Base-by-base conservation (phyloP, 2,888 invertebrate genomes). In the Mechanitis messenoides region DNA sequence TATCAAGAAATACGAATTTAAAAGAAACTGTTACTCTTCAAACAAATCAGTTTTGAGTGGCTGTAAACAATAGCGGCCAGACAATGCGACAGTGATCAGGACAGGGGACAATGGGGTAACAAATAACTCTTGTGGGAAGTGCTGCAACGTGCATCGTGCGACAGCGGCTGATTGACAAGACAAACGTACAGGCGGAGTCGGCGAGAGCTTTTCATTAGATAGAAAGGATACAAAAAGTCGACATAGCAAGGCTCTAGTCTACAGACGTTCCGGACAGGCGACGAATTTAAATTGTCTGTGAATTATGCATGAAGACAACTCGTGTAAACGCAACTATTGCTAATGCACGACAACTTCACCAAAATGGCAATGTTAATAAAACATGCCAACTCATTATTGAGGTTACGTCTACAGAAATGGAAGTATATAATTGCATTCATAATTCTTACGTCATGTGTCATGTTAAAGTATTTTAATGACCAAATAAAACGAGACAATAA, bases 41-140 rank as follows among this genome's bases (percentile, higher is more conserved):
- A 85, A 85, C 82, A 85, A 84, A 82, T 79, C 78, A 76, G 76
- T 76, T 80, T 80, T 76, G 79, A 83, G 73, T 76, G 76, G 81
- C 81, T 81, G 80, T 85, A 88, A 87, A 87, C 87, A 86, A 87
- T 83, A 83, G 81, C 79, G 74, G 77, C 73, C 78, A 83, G 81
- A 88, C 86, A 87, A 87, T 87, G 80, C 77, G 80, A 82, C 85
- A 81, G 79, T 82, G 83, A 85, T 83, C 81, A 79, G 77, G 73
- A 76, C 74, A 73, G 75, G 76, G 76, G 74, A 89, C 87, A 89
- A 88, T 88, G 77, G 83, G 78, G 78, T 77, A 87, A 87, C 87
- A 84, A 85, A 86, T 87, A 86, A 85, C 82, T 83, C 78, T 73
- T 76, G 70, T 77, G 79, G 81, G 82, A 82, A 84, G 80, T 76